Evolutionary conservation across 2,797 vertebrate genomes (phyloP).

Genomic region (Cynodonichthys magdalenae): DNA sequence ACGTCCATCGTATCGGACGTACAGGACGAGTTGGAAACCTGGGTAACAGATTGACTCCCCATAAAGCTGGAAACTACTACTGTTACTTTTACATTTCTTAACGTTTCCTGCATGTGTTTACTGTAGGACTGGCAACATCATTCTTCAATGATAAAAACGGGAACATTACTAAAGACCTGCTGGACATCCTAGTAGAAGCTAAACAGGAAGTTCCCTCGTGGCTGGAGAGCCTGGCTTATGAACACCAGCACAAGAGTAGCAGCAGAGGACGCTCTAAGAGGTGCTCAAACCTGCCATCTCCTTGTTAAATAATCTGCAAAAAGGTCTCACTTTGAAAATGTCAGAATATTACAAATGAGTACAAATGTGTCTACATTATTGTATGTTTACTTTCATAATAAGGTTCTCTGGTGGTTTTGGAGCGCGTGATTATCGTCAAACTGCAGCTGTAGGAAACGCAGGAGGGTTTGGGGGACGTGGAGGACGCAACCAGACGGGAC

Average conservation of each 20-base stretch:
- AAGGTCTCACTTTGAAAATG: background rate
- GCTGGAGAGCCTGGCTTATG: constrained; percentile 94
- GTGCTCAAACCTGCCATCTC: constrained; percentile 52
- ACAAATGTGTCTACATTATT: background rate
- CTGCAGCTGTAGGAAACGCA: constrained; percentile 74
- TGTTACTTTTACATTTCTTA: no score
- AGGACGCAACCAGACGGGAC: constrained; percentile 83
- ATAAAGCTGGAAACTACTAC: background rate
- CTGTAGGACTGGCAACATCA: constrained; percentile 91
- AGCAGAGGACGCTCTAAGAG: constrained; percentile 94
- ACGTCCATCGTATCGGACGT: constrained; percentile 96
- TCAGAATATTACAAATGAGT: no score
- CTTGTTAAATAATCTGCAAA: no score
- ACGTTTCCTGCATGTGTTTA: background rate
- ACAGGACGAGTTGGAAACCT: constrained; percentile 96
- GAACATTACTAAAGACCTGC: constrained; percentile 94
- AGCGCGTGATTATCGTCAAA: constrained; percentile 92
- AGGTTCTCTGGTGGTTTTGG: constrained; percentile 94
- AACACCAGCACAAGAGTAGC: constrained; percentile 93
- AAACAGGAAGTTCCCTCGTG: constrained; percentile 97
- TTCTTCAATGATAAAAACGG: constrained; percentile 95
- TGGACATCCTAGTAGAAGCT: constrained; percentile 94
- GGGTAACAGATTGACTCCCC: constrained; percentile 67
- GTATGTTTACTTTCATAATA: background rate
- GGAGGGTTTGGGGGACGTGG: constrained; percentile 87